Conservation (phyloP, 2,113 vertebrate genomes). For the Muscicapa adusta region DNA sequence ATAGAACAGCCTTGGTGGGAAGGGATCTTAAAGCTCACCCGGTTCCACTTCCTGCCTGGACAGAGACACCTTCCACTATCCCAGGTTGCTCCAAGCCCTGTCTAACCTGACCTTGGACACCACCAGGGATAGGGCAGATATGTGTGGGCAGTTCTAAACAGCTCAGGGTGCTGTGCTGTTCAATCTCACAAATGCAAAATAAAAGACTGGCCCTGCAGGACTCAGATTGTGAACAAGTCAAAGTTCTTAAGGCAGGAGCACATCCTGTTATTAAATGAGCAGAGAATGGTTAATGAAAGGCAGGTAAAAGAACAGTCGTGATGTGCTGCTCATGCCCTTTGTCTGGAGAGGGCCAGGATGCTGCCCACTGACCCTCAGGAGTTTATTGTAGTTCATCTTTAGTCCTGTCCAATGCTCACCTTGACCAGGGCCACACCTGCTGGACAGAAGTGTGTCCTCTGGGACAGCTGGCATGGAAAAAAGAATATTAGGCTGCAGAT, state of each 20-base stretch:
- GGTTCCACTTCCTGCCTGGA: neutral
- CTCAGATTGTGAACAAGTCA: neutral
- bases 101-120: neutral
- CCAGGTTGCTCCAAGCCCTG: neutral
- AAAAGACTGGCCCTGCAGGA: neutral
- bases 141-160: neutral
- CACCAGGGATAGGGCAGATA: neutral
- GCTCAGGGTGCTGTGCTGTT: neutral
- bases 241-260: neutral
- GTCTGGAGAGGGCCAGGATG: neutral
- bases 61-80: neutral
- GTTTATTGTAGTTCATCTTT: neutral
- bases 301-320: neutral
- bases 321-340: neutral
- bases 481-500: neutral
- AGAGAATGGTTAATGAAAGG: neutral
- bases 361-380: neutral
- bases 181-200: neutral
- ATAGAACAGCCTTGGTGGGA: neutral
- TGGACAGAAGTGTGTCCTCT: neutral
- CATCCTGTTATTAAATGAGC: neutral
- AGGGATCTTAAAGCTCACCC: neutral
- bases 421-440: neutral
- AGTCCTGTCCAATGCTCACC: neutral
- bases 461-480: neutral